phyloP scores from a whole-genome alignment of 92 coral and sea anemone genomes.

The Paramuricea clavata region DNA sequence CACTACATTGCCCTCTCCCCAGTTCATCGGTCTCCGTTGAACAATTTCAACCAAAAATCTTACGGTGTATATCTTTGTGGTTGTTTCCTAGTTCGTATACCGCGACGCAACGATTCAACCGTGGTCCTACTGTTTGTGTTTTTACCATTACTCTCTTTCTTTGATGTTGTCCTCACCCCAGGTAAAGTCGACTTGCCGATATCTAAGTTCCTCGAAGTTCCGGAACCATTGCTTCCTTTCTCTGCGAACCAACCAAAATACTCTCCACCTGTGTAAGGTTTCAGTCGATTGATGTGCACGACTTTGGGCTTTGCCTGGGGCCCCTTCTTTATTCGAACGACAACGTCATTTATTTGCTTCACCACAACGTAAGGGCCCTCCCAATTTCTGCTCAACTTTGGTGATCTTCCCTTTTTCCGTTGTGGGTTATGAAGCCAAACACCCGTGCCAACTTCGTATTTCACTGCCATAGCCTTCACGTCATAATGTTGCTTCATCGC shows the following conservation, averaged over 20 bases:
- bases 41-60: not conserved
- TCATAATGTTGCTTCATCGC: conserved; percentile 48
- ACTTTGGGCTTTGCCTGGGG: conserved; percentile 7
- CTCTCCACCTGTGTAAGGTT: not conserved
- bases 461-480: not conserved
- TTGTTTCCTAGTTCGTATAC: not conserved
- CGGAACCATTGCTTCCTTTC: not conserved
- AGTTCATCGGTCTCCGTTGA: conserved; percentile 24
- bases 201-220: not conserved
- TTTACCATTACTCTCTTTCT: not conserved
- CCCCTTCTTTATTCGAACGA: not conserved
- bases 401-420: conserved; percentile 50
- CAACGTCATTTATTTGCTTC: not conserved
- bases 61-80: not conserved
- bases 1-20: conserved; percentile 26
- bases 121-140: not conserved
- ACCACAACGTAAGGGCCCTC: conserved; percentile 50
- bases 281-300: conserved; percentile 7
- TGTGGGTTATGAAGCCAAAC: conserved; percentile 49
- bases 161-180: not conserved
- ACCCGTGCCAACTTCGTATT: conserved; percentile 18
- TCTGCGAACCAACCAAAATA: not conserved
- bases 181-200: conserved; percentile 12
- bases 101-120: not conserved
- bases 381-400: conserved; percentile 54